phyloP scores from a whole-genome alignment of 2,888 invertebrate genomes.

The Lycia hirtaria region DNA sequence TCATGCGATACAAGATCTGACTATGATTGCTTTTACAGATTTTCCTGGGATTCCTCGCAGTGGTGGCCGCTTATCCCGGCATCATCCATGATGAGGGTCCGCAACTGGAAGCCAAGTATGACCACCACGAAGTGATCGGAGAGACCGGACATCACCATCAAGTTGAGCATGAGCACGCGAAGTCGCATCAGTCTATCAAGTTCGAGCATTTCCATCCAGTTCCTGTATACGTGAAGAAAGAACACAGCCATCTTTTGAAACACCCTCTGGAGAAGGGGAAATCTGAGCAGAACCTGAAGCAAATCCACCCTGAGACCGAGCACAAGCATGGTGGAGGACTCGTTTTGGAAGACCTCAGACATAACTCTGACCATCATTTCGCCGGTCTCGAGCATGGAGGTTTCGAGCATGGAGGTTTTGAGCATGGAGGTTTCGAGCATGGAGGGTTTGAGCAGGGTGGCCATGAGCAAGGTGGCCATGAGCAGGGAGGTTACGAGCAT shows the following conservation, averaged over 20 bases:
- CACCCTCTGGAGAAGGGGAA: conserved; percentile 88
- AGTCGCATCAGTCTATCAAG: conserved; percentile 89
- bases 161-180: conserved; percentile 87
- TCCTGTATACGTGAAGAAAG: conserved; percentile 89
- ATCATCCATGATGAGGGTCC: conserved; percentile 75
- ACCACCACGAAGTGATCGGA: conserved; percentile 71
- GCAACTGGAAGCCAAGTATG: conserved; percentile 69
- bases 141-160: conserved; percentile 86
- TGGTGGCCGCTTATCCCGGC: conserved; percentile 76
- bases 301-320: conserved; percentile 86
- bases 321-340: conserved; percentile 85
- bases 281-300: conserved; percentile 85
- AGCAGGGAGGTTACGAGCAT: conserved; percentile 55
- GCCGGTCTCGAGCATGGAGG: conserved; percentile 59
- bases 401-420: conserved; percentile 57
- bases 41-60: conserved; percentile 80
- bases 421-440: conserved; percentile 60
- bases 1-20: background rate
- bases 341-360: conserved; percentile 85
- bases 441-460: conserved; percentile 53
- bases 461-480: conserved; percentile 46
- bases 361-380: conserved; percentile 68
- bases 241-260: conserved; percentile 87
- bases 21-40: conserved; percentile 57
- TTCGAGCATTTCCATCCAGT: conserved; percentile 90